A percentile compares a stretch with the other conserved stretches of the same genome.
Evolutionary conservation across 2,113 vertebrate genomes (phyloP).

Genomic region (Erythrocercus mccallii): DNA sequence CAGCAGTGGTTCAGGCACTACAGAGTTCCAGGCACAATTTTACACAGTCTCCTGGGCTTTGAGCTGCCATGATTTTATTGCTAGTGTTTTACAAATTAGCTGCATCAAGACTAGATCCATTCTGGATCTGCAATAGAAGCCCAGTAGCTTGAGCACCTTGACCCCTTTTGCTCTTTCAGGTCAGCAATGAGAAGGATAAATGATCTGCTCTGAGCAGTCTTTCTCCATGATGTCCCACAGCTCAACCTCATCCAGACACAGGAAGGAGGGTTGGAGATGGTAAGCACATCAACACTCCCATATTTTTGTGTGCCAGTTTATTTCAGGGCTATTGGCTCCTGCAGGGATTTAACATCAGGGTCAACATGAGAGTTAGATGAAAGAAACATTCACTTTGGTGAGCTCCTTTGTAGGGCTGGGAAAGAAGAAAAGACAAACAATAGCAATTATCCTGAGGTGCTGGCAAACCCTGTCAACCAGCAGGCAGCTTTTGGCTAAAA

Average conservation of each 20-base stretch:
- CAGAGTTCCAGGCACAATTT: not conserved
- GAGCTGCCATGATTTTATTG: not conserved
- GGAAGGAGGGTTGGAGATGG: not conserved
- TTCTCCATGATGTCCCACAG: not conserved
- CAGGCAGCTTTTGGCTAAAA: not conserved
- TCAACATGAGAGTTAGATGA: not conserved
- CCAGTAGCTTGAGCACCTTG: not conserved
- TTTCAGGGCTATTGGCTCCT: not conserved
- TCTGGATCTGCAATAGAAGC: not conserved
- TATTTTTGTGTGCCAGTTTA: not conserved
- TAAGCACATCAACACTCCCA: not conserved
- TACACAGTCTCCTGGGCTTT: rapidly evolving
- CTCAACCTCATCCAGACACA: not conserved
- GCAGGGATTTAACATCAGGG: not conserved
- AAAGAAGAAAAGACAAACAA: not conserved
- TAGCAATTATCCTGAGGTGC: not conserved
- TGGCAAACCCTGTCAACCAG: not conserved
- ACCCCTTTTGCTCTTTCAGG: not conserved
- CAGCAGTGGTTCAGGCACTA: not conserved
- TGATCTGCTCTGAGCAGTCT: not conserved
- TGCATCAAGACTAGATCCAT: not conserved
- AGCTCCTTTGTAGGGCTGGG: not conserved
- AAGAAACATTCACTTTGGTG: not conserved
- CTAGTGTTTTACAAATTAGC: not conserved
- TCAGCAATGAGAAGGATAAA: not conserved